These are phyloP conservation scores for Drosophila bifasciata DNA, from an alignment of 1,140 invertebrate species.

Conservation along the genomic window DNA sequence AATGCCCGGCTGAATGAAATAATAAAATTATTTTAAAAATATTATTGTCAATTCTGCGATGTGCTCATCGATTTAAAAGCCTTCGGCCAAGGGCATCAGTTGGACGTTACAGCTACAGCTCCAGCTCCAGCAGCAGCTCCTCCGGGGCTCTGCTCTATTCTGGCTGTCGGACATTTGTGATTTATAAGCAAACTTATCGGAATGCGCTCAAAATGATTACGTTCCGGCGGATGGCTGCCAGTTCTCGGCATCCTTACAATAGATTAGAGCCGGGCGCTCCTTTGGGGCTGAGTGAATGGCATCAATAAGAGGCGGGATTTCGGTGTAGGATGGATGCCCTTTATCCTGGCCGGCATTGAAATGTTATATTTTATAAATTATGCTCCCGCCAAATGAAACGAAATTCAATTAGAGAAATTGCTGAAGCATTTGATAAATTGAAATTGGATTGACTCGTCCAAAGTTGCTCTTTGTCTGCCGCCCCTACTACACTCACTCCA, in stretches of 20 bases:
- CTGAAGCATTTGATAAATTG: slow-evolving; percentile 73
- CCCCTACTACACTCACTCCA: too few relatives aligned
- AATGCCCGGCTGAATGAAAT: slow-evolving; percentile 73
- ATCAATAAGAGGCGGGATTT: slow-evolving; percentile 46
- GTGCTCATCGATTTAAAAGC: slow-evolving; percentile 78
- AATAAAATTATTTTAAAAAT: slow-evolving; percentile 82
- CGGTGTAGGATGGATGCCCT: slow-evolving; percentile 24
- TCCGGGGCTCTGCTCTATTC: slow-evolving; percentile 10
- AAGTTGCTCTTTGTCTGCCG: slow-evolving; percentile 37
- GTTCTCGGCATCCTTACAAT: slow-evolving; percentile 48
- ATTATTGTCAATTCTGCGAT: slow-evolving; percentile 78
- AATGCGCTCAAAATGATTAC: slow-evolving; percentile 73
- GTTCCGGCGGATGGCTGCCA: slow-evolving; percentile 15
- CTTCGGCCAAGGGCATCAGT: slow-evolving; percentile 25
- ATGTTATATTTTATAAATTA: slow-evolving; percentile 74
- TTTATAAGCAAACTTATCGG: slow-evolving; percentile 79
- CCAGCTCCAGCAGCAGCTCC: slow-evolving; percentile 16
- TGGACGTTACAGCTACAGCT: neutral
- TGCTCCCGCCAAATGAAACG: slow-evolving; percentile 53
- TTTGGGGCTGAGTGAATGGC: slow-evolving; percentile 55
- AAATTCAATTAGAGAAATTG: slow-evolving; percentile 78
- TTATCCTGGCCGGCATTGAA: slow-evolving; percentile 63
- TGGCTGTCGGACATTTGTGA: slow-evolving; percentile 58
- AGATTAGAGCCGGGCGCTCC: slow-evolving; percentile 46
- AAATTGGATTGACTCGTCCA: slow-evolving; percentile 62